A percentile compares a stretch with the other conserved stretches of the same genome.
Conservation (phyloP, 1,140 invertebrate genomes). For the Pseudomyrmex pallidus region DNA sequence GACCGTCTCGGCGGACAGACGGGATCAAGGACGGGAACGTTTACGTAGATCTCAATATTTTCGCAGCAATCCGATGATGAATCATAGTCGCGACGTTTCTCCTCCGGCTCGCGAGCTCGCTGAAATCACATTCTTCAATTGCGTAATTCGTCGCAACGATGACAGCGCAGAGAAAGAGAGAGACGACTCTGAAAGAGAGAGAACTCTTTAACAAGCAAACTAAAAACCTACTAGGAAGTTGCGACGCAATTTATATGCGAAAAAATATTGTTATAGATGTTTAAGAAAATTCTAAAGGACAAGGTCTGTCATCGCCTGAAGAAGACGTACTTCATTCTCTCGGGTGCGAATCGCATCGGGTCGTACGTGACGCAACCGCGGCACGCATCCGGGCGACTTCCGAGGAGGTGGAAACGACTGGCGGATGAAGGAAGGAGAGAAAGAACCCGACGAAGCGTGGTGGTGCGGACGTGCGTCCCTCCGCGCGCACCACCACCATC, state of each 20-base stretch:
- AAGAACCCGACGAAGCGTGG: constrained; percentile 76
- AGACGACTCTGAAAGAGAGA: too few relatives aligned
- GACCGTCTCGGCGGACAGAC: constrained; percentile 17
- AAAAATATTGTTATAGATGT: background rate
- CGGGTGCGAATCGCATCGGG: constrained; percentile 59
- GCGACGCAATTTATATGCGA: too few relatives aligned
- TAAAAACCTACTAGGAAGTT: too few relatives aligned
- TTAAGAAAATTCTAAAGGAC: background rate
- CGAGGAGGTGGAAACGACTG: constrained; percentile 70
- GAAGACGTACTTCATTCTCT: constrained; percentile 4
- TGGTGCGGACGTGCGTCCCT: constrained; percentile 63
- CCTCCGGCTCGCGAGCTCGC: background rate
- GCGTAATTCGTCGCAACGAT: constrained; percentile 13
- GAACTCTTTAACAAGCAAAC: background rate
- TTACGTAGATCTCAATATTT: constrained; percentile 54
- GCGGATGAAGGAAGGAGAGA: constrained; percentile 61
- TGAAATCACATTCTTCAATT: constrained; percentile 32
- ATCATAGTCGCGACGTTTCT: constrained; percentile 48
- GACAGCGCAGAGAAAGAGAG: background rate
- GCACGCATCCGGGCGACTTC: constrained; percentile 74
- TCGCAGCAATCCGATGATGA: constrained; percentile 51
- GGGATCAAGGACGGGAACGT: constrained; percentile 57
- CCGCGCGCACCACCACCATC: constrained; percentile 29
- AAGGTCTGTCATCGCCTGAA: background rate
- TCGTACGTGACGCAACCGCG: constrained; percentile 78